Evolutionary conservation across 2,888 invertebrate species (phyloP), one percentile per base, ranked within the genome.

Genomic region (Diplazon laetatorius): DNA sequence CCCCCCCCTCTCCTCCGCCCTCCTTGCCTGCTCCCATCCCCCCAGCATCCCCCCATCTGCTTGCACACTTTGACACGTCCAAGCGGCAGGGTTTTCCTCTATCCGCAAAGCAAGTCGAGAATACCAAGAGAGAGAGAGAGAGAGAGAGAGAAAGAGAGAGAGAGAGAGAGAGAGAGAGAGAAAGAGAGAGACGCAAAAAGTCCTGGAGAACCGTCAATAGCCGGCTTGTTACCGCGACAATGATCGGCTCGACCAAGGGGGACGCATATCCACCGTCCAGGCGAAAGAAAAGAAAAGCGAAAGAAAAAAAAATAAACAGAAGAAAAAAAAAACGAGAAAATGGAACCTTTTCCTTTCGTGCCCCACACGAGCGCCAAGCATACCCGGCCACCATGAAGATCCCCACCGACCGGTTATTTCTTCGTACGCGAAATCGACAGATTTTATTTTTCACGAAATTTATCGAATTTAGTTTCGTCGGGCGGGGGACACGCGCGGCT

Each of bases 171-270:
- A n/a, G 60, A 25, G 37, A 65, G 62, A 35, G 57, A 30, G 18
- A 39, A 22, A 63, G 18, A 59, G 46, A 65, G 48, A 50, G 48
- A 59, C 18, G 22, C 37, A 60, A 57, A 65, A 44, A 74, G 71
- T 76, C 22, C 83, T 84, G 81, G 86, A 86, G 85, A 88, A 87
- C 88, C 88, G 89, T 89, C 89, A 89, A 89, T 89, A 89, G 88
- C 86, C 82, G 86, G 88, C 89, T 89, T 89, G 89, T 89, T 89
- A 89, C 87, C 82, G 89, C 86, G 88, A 88, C 89, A 89, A 89
- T 89, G 88, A 89, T 89, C 89, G 87, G 87, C 87, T 87, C 89
- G 88, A 87, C 89, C 88, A 88, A 89, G 87, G 84, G 88, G 88
- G 88, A 89, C 86, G 30, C 6, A 30, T 87, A 87, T 88, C 87